These are phyloP conservation scores for Hippocampus comes DNA, from an alignment of 2,113 vertebrate genomes.

Conservation along the genomic window DNA sequence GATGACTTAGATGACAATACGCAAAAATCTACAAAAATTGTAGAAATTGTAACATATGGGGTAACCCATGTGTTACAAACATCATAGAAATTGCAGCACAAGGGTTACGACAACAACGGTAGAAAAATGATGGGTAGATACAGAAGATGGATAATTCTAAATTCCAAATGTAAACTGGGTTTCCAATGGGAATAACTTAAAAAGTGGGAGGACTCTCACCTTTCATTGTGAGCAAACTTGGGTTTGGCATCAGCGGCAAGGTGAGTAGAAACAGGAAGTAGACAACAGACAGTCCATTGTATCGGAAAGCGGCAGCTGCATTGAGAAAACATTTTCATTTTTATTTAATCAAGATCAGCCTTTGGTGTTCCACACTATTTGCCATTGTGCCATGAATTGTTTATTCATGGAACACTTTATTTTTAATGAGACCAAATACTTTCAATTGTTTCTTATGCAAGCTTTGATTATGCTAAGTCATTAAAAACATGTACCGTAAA, in stretches of 20 bases:
- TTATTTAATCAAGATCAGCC: not conserved
- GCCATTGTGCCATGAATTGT: not conserved
- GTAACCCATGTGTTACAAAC: too few species aligned
- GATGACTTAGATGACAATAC: too few species aligned
- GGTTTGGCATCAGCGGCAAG: conserved; percentile 61
- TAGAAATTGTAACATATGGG: too few species aligned
- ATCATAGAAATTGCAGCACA: too few species aligned
- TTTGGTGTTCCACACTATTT: not conserved
- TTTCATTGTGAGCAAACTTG: conserved; percentile 51
- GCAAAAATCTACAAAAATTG: too few species aligned
- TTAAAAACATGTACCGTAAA: too few species aligned
- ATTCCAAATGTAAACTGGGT: not conserved
- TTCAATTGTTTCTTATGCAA: not conserved
- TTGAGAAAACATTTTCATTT: not conserved
- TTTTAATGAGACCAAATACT: not conserved
- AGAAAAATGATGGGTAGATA: not conserved
- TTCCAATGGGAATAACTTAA: not conserved
- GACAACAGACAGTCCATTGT: conserved; percentile 65
- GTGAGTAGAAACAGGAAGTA: conserved; percentile 68
- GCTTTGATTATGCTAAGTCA: too few species aligned
- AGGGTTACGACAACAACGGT: too few species aligned
- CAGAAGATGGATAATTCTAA: not conserved
- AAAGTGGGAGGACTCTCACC: conserved; percentile 38
- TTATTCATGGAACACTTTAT: not conserved
- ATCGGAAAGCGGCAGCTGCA: conserved; percentile 66